Evolutionary conservation across 1,140 invertebrate genomes (phyloP).

Genomic region (Cephus cinctus): DNA sequence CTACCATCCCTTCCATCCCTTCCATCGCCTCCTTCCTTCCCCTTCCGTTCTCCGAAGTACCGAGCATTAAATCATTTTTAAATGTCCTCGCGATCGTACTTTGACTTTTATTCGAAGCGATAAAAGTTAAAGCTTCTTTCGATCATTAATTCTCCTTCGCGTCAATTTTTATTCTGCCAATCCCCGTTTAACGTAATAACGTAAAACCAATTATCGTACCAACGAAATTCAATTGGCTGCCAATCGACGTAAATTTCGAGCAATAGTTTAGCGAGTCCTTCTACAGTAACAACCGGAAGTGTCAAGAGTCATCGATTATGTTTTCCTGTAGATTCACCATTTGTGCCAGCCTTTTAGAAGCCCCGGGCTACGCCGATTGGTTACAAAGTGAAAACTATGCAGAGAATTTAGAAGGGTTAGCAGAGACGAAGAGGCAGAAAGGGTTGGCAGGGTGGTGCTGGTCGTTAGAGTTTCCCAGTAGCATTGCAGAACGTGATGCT

Average conservation of each 20-base stretch:
- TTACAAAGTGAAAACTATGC: constrained; percentile 27
- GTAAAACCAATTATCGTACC: too few relatives aligned
- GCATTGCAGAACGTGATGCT: too few relatives aligned
- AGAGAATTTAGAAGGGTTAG: constrained; percentile 18
- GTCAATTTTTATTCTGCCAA: too few relatives aligned
- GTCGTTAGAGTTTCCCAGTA: constrained; percentile 19
- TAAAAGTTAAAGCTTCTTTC: constrained; percentile 18
- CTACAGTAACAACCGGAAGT: too few relatives aligned
- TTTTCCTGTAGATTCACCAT: too few relatives aligned
- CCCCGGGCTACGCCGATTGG: constrained; percentile 8
- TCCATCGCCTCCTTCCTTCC: background rate
- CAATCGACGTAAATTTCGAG: too few relatives aligned
- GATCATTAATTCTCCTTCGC: constrained; percentile 8
- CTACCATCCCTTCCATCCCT: background rate
- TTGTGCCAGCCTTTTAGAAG: too few relatives aligned
- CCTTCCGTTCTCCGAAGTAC: constrained; percentile 1
- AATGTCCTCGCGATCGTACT: constrained; percentile 34
- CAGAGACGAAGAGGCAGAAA: background rate
- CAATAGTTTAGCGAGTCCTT: too few relatives aligned
- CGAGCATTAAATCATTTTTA: constrained; percentile 41
- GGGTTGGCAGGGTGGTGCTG: constrained; percentile 9
- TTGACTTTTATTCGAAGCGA: constrained; percentile 34
- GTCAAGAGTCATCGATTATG: constrained; percentile 10
- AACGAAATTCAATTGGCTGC: too few relatives aligned
- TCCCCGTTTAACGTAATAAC: too few relatives aligned